A percentile compares a stretch with the other conserved stretches of the same genome.
These are phyloP conservation scores for Platysteira castanea DNA, from an alignment of 2,113 vertebrate genomes.

Conservation along the genomic window DNA sequence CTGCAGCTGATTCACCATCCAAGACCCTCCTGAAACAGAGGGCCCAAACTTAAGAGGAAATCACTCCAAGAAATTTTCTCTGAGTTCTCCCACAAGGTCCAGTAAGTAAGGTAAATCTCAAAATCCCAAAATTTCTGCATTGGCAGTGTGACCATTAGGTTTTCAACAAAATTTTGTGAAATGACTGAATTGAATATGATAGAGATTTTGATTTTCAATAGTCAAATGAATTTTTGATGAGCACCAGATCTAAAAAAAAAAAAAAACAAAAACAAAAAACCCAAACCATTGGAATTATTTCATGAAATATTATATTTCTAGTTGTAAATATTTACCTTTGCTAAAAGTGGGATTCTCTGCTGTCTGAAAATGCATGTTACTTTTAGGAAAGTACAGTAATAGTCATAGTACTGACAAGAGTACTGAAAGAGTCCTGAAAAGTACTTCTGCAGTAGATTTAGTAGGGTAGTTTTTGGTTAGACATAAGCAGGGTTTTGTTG, in stretches of 20 bases:
- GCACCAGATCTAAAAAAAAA: background rate
- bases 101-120: background rate
- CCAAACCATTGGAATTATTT: background rate
- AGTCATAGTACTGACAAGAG: background rate
- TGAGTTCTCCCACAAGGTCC: background rate
- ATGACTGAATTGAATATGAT: background rate
- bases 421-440: background rate
- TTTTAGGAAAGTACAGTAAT: background rate
- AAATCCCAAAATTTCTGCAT: background rate
- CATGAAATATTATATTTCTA: background rate
- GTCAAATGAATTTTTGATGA: background rate
- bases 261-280: too few species aligned
- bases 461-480: background rate
- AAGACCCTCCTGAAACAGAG: background rate
- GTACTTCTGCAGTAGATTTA: background rate
- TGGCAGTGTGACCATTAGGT: fast-evolving
- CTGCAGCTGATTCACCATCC: background rate
- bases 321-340: background rate
- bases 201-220: background rate
- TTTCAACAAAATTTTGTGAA: background rate
- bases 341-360: background rate
- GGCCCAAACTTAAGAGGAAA: background rate
- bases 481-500: background rate
- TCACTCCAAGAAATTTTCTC: background rate
- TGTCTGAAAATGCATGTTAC: background rate